phyloP scores from a whole-genome alignment of 1,140 invertebrate genomes.

The Ooceraea biroi region DNA sequence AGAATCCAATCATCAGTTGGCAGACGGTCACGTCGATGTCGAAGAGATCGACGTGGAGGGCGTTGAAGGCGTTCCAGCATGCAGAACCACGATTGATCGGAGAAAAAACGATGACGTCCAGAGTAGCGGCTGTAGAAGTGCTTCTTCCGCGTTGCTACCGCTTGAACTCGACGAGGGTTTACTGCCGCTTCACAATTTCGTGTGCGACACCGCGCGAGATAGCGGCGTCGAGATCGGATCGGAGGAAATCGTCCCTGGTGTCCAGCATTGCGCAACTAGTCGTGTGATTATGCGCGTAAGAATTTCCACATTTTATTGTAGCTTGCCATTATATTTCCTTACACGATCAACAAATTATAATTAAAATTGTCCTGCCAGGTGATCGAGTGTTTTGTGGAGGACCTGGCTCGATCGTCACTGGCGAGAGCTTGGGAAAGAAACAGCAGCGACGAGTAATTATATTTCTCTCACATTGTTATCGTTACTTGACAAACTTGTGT shows the following conservation, averaged over 20 bases:
- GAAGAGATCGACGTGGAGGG: conserved; percentile 32
- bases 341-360: too few species aligned
- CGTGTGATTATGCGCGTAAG: conserved; percentile 79
- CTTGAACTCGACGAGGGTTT: conserved; percentile 76
- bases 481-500: neutral
- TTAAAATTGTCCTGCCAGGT: conserved; percentile 70
- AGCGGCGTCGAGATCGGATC: conserved; percentile 78
- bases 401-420: conserved; percentile 79
- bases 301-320: conserved; percentile 13
- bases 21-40: conserved; percentile 69
- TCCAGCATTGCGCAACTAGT: conserved; percentile 77
- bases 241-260: conserved; percentile 80
- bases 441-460: conserved; percentile 68
- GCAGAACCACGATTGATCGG: neutral
- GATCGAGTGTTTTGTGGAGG: conserved; percentile 80
- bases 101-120: conserved; percentile 3
- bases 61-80: neutral
- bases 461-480: neutral
- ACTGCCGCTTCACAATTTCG: conserved; percentile 75
- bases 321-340: too few species aligned
- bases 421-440: conserved; percentile 80
- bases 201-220: conserved; percentile 78
- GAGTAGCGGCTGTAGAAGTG: neutral
- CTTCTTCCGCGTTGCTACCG: conserved; percentile 50
- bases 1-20: conserved; percentile 14